Evolutionary conservation across 2,113 vertebrate genomes (phyloP).

Genomic region (Coracopsis vasa): DNA sequence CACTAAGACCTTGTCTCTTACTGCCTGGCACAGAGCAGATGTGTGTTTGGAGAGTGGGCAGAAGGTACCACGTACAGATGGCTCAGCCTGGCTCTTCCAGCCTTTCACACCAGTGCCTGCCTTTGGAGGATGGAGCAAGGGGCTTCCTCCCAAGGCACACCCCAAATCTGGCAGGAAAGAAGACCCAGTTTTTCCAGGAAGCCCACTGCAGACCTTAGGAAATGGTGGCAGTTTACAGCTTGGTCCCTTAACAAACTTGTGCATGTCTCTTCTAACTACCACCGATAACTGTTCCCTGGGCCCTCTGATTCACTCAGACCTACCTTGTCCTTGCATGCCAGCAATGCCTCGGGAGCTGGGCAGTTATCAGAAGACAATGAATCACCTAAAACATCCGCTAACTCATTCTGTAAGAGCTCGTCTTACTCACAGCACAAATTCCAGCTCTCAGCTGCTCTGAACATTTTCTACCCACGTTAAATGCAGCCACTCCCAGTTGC

Average conservation of each 20-base stretch:
- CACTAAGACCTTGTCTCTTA: not conserved
- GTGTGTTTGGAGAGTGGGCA: not conserved
- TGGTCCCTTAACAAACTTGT: not conserved
- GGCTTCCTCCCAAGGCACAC: not conserved
- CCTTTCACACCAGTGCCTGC: not conserved
- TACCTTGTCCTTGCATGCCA: slow-evolving; percentile 31
- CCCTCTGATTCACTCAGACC: slow-evolving; percentile 33
- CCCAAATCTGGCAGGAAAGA: not conserved
- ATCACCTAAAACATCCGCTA: slow-evolving; percentile 37
- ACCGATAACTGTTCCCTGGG: accelerated
- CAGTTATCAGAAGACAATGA: slow-evolving; percentile 46
- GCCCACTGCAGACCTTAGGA: not conserved
- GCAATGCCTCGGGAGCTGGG: not conserved
- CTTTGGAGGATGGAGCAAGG: not conserved
- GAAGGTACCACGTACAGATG: not conserved
- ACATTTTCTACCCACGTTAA: not conserved
- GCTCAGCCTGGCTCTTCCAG: not conserved
- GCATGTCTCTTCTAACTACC: not conserved
- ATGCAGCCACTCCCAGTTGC: not conserved
- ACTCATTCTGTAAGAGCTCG: not conserved
- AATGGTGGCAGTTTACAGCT: not conserved
- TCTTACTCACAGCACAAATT: slow-evolving; percentile 20
- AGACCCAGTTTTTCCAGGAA: not conserved
- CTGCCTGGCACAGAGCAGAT: not conserved
- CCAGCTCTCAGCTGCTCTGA: not conserved